A percentile compares a stretch with the other conserved stretches of the same genome.
These are phyloP conservation scores for Enoplosus armatus DNA, from an alignment of 2,797 vertebrate genomes.

Conservation along the genomic window DNA sequence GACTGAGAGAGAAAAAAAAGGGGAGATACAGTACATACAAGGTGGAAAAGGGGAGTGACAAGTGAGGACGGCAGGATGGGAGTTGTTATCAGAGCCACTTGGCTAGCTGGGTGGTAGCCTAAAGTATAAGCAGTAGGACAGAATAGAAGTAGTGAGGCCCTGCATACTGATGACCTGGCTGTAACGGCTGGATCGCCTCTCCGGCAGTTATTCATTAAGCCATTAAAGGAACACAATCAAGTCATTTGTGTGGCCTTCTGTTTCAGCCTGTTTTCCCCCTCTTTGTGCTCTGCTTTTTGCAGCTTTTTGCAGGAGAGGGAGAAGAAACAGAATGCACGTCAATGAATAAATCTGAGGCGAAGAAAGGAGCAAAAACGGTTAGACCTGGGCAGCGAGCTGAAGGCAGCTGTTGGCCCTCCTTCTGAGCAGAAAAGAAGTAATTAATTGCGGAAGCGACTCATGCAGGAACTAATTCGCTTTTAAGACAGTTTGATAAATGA, in stretches of 20 bases:
- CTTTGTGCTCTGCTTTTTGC: conserved; percentile 53
- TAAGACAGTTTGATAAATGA: conserved; percentile 75
- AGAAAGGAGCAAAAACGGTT: conserved; percentile 67
- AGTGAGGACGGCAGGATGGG: conserved; percentile 41
- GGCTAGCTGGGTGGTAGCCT: conserved; percentile 61
- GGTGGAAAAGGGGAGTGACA: conserved; percentile 35
- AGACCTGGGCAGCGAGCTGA: conserved; percentile 57
- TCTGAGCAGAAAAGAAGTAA: conserved; percentile 67
- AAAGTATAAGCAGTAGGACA: conserved; percentile 37
- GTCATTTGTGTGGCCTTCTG: conserved; percentile 76
- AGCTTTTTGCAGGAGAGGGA: conserved; percentile 46
- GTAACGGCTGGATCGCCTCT: conserved; percentile 66
- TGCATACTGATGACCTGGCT: conserved; percentile 80
- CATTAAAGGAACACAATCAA: conserved; percentile 75
- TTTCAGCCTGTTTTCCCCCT: conserved; percentile 72
- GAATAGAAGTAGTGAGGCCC: conserved; percentile 45
- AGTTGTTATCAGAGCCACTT: conserved; percentile 46
- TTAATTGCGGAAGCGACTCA: conserved; percentile 74
- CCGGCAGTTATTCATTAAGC: conserved; percentile 80
- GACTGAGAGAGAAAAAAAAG: background rate
- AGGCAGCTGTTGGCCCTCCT: conserved; percentile 75
- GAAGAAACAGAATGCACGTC: conserved; percentile 63
- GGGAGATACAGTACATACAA: conserved; percentile 28
- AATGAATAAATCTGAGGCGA: conserved; percentile 71
- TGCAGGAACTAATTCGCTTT: conserved; percentile 61